Base-by-base conservation (phyloP, 2,113 vertebrate genomes). In the Podiceps cristatus region DNA sequence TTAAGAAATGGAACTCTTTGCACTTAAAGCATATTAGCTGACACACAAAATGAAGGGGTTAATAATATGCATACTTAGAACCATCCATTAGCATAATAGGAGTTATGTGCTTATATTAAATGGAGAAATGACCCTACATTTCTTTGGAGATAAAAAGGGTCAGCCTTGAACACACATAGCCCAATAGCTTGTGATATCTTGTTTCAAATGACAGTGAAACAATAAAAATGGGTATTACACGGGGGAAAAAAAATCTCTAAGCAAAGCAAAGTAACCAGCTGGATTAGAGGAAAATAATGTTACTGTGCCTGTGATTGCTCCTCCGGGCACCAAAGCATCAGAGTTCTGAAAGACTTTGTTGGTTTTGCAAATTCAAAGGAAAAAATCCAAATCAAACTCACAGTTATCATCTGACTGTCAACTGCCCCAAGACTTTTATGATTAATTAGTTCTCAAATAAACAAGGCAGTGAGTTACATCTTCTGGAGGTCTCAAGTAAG, bases 391-490 rank as follows among this genome's bases (percentile, higher is more conserved):
- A 72, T 2, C 10, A 87, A 77, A 72, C 17, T 63, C 44, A 88
- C 33, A 72, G n/a, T 63, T 25, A 29, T 56, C 53, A 76, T 24
- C 31, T 44, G 28, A 47, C 35, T 58, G 50, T 19, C 40, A 86
- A 68, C 23, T 73, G 27, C 35, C 45, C 17, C 66, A 75, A 67
- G 50, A 72, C 13, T 56, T 12, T 60, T 55, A 42, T 55, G 47
- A 72, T 72, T 81, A 85, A 74, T 90, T 67, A 92, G n/a, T 7
- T 93, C 94, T 87, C 53, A 92, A 90, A 82, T 52, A 75, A 56
- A 33, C 10, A 92, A 64, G 42, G 60, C 5, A 22, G 27, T 45
- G 27, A 66, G 14, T 49, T 93, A 50, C 6, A 33, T 68, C 22
- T 93, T 85, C 52, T 86, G 45, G 47, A 92, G 53, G 13, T 23